Percentiles rank a stretch among this genome's conserved stretches.
phyloP scores from a whole-genome alignment of 1,140 invertebrate species.

The Paramacrobiotus metropolitanus region DNA sequence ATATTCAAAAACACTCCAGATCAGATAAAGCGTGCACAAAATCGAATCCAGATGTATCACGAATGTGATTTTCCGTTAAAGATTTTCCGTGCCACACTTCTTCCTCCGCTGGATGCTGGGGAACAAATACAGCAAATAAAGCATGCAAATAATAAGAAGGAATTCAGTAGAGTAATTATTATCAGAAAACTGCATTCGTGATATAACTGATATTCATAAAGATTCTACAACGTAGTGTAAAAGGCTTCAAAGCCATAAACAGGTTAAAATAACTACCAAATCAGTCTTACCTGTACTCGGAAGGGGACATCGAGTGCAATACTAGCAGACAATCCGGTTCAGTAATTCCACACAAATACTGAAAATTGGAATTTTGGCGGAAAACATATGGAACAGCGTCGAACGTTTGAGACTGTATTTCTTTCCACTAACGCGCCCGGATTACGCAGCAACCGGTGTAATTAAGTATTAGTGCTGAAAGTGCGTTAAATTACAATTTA shows the following conservation, averaged over 20 bases:
- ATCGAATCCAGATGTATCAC: not conserved
- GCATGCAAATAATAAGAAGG: no score
- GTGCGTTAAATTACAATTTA: no score
- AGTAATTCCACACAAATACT: not conserved
- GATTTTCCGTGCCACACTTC: not conserved
- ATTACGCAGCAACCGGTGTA: no score
- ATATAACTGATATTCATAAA: not conserved
- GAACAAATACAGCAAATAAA: not conserved
- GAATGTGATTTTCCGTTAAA: not conserved
- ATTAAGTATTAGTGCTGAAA: no score
- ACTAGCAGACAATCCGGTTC: not conserved
- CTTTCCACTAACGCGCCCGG: no score
- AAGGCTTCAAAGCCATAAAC: not conserved
- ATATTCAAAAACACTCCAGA: no score
- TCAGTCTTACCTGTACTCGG: not conserved
- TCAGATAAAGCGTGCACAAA: not conserved
- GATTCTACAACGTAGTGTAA: not conserved
- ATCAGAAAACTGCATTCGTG: no score
- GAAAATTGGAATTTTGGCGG: not conserved
- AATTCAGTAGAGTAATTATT: no score
- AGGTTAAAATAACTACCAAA: not conserved
- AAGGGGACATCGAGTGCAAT: not conserved
- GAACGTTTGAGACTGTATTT: no score
- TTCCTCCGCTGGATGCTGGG: not conserved
- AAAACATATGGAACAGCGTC: not conserved